Evolutionary conservation across 2,888 invertebrate species (phyloP).

Genomic region (Nomada goodeniana): DNA sequence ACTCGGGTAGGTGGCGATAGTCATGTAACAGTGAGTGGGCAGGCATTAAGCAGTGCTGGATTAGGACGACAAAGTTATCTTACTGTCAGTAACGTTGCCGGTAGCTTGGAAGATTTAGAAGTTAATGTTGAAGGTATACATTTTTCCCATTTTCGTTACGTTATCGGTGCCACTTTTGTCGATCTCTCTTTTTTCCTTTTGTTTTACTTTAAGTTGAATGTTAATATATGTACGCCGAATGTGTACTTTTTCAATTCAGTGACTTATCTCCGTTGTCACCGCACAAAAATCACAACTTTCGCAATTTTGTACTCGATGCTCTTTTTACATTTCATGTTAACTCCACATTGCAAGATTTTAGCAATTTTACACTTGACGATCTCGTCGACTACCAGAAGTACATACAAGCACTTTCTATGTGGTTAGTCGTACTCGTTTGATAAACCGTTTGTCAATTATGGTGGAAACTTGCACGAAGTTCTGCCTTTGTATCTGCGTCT

Average conservation of each 20-base stretch:
- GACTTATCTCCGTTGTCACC: conserved; percentile 26
- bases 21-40: conserved; percentile 87
- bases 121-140: conserved; percentile 96
- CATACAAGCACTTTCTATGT: conserved; percentile 53
- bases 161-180: not conserved
- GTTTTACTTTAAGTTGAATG: not conserved
- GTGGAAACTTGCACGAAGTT: conserved; percentile 56
- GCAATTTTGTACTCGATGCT: conserved; percentile 33
- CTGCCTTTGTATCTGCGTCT: conserved; percentile 62
- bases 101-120: conserved; percentile 96
- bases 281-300: conserved; percentile 43
- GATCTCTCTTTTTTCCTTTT: not conserved
- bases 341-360: conserved; percentile 28
- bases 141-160: not conserved
- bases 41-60: conserved; percentile 85
- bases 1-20: conserved; percentile 90
- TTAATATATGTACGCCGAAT: conserved; percentile 32
- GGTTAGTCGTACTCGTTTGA: conserved; percentile 21
- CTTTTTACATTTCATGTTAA: conserved; percentile 21
- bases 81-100: conserved; percentile 89
- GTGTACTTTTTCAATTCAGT: conserved; percentile 23
- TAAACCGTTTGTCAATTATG: conserved; percentile 39
- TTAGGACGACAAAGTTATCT: conserved; percentile 83
- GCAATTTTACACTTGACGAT: conserved; percentile 34
- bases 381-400: conserved; percentile 42